Evolutionary conservation across 2,888 invertebrate genomes (phyloP), one percentile per base, ranked within the genome.

Genomic region (Drosophila lacicola): DNA sequence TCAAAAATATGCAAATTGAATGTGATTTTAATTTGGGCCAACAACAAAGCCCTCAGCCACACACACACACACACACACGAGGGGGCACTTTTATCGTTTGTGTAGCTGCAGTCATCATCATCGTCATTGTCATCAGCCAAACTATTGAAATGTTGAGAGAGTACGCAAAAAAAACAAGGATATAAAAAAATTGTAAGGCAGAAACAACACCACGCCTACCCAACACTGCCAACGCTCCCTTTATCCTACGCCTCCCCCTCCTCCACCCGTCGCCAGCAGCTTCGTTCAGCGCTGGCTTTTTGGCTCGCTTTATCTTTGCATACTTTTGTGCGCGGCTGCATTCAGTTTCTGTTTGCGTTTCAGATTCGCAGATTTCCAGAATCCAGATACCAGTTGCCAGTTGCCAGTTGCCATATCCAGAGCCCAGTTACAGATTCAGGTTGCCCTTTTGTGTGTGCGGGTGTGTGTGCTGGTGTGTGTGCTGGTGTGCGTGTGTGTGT

Each of bases 21-120:
- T 90, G 72, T 77, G 90, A 78, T 89, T 89, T 90, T 90, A 89
- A 90, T 90, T 90, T 88, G 78, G 63, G 72, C 68, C 77, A 56
- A 47, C 53, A 64, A 42, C 66, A 74, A 50, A 54, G 4, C 36
- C 21, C 51, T 34, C 33, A 49, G 45, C 49, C 33, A 17, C 34
- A 13, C 11, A 25, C 14, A 34, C 44, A 19, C 21, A 39, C 25
- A 14, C 5, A 29, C 34, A 25, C 13, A 21, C 13, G 39, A 10
- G 42, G 4, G 19, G 8, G 17, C 14, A 45, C 42, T 45, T 36
- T 34, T 53, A 42, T 37, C 33, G 41, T 42, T 29, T 53, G 45
- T 50, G 37, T 41, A 10, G 65, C 57, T 58, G 25, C 51, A 45
- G 60, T 70, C 74, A 61, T 53, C 65, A 70, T 66, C 78, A 66